Evolutionary conservation across 1,140 invertebrate species (phyloP).

Genomic region (Lasioglossum baleicum): DNA sequence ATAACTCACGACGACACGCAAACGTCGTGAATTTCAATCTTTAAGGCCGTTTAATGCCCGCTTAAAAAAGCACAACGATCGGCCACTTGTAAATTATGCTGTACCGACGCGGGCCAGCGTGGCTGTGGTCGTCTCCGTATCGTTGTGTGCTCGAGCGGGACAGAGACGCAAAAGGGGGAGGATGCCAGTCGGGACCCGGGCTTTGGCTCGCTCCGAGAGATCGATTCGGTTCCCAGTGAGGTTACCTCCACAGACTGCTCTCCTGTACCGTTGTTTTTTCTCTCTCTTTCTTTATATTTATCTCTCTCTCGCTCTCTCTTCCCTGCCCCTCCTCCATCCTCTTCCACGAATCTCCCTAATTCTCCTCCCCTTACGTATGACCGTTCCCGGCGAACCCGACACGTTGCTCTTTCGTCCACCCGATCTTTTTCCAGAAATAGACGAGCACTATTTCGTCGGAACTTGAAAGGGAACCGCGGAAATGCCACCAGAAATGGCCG

Average conservation of each 20-base stretch:
- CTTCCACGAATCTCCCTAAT: constrained; percentile 55
- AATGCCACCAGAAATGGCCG: too few species aligned
- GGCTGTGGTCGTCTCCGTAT: not conserved
- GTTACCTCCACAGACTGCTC: constrained; percentile 48
- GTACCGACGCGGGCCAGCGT: not conserved
- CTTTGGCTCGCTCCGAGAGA: constrained; percentile 56
- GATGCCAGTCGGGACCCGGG: constrained; percentile 27
- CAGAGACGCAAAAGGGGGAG: not conserved
- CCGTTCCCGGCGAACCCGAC: constrained; percentile 55
- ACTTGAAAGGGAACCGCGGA: not conserved
- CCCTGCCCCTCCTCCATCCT: constrained; percentile 39
- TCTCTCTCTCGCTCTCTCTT: too few species aligned
- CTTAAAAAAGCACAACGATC: constrained; percentile 7
- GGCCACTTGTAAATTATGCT: constrained; percentile 17
- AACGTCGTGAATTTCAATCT: constrained; percentile 20
- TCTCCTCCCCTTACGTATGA: constrained; percentile 49
- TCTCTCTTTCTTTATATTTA: too few species aligned
- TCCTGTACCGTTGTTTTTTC: constrained; percentile 40
- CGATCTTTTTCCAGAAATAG: constrained; percentile 14
- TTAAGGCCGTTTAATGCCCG: not conserved
- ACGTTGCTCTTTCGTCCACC: constrained; percentile 8
- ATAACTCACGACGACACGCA: not conserved
- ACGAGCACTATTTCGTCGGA: not conserved
- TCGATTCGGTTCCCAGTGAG: constrained; percentile 65
- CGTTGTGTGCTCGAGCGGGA: not conserved